Evolutionary conservation across 2,797 vertebrate species (phyloP).

Genomic region (Lagorchestes hirsutus): DNA sequence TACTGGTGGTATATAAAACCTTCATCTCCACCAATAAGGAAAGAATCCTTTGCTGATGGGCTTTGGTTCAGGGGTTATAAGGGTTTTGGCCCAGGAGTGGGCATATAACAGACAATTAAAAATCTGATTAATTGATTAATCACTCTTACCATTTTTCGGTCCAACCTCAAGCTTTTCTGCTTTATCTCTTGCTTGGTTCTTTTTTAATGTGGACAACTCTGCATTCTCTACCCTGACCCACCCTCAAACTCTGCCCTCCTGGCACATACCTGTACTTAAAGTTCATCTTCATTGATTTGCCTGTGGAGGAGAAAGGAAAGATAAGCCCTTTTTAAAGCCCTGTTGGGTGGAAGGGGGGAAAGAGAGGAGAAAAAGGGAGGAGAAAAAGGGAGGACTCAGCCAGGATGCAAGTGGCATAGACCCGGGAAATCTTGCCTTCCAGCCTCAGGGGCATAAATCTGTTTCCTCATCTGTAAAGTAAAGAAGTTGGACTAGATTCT

Average conservation of each 20-base stretch:
- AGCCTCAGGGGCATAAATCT: not conserved
- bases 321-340: not conserved
- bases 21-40: not conserved
- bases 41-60: not conserved
- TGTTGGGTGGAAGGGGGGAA: not conserved
- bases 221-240: accelerated
- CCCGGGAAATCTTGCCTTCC: not conserved
- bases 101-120: not conserved
- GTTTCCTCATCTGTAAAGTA: not conserved
- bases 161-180: not conserved
- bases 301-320: conserved; percentile 36
- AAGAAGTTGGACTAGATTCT: not conserved
- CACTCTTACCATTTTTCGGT: not conserved
- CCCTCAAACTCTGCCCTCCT: accelerated
- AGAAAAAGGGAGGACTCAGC: not conserved
- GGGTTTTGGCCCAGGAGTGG: not conserved
- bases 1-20: not conserved
- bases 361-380: not conserved
- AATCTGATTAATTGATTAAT: not conserved
- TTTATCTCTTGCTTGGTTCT: not conserved
- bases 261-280: conserved; percentile 49
- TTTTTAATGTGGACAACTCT: not conserved
- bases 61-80: not conserved
- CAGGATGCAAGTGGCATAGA: not conserved
- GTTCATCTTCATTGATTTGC: conserved; percentile 63